Percentiles rank a stretch among this genome's conserved stretches.
These are phyloP conservation scores for Luperina nickerlii DNA, from an alignment of 2,888 invertebrate species.

Conservation along the genomic window DNA sequence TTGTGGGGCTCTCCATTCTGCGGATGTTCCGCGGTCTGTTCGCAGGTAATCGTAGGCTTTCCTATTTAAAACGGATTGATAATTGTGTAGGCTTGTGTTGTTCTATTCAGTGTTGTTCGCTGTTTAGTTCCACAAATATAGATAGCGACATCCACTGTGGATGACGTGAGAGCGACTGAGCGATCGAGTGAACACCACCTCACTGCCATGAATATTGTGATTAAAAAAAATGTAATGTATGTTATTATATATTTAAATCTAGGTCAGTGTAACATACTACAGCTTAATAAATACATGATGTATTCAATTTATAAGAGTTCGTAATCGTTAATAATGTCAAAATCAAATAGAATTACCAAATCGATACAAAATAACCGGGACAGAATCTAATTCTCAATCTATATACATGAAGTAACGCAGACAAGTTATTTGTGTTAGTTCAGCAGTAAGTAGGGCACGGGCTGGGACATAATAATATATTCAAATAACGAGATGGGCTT, in stretches of 20 bases:
- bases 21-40: constrained; percentile 19
- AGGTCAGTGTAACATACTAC: background rate
- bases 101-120: background rate
- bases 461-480: constrained; percentile 22
- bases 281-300: background rate
- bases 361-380: background rate
- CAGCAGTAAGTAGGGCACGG: constrained; percentile 13
- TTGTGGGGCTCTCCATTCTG: constrained; percentile 34
- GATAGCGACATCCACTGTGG: background rate
- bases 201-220: background rate
- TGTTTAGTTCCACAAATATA: background rate
- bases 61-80: constrained; percentile 12
- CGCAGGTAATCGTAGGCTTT: constrained; percentile 15
- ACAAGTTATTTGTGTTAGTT: constrained; percentile 35
- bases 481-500: constrained; percentile 33
- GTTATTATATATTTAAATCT: background rate
- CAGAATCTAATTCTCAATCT: background rate
- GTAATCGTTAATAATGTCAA: background rate
- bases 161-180: background rate
- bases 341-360: constrained; percentile 3
- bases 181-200: background rate
- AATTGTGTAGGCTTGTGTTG: constrained; percentile 20
- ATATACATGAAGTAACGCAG: constrained; percentile 4
- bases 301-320: background rate
- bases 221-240: background rate